These are phyloP conservation scores for Orthonyx spaldingii DNA, from an alignment of 2,113 vertebrate genomes.

Conservation along the genomic window DNA sequence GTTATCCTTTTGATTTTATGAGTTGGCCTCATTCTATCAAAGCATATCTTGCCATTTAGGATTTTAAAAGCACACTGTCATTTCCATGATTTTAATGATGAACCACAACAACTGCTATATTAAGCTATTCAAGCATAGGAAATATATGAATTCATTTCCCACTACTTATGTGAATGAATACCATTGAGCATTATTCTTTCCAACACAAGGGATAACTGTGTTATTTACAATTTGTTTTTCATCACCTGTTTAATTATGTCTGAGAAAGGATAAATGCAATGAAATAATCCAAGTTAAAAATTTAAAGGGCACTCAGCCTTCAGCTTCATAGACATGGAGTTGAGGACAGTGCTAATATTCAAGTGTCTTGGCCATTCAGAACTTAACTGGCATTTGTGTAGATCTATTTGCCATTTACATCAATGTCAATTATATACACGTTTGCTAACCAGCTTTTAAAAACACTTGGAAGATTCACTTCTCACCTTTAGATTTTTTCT, in stretches of 20 bases:
- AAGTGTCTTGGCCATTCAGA: not conserved
- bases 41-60: not conserved
- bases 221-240: constrained; percentile 19
- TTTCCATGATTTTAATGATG: constrained; percentile 33
- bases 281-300: not conserved
- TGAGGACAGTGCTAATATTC: not conserved
- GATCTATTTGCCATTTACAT: not conserved
- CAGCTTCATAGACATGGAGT: not conserved
- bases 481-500: not conserved
- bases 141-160: not conserved
- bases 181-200: not conserved
- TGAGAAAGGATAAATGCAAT: constrained; percentile 10
- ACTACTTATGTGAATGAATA: not conserved
- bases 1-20: constrained; percentile 38
- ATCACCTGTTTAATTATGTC: constrained; percentile 33
- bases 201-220: not conserved
- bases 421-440: not conserved
- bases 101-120: not conserved
- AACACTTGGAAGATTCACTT: not conserved
- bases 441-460: not conserved
- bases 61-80: constrained; percentile 7
- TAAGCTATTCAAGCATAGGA: not conserved
- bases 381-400: not conserved
- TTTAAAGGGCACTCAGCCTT: not conserved
- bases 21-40: constrained; percentile 50